Conservation (phyloP, 2,888 invertebrate genomes). For the Hybos culiciformis region DNA sequence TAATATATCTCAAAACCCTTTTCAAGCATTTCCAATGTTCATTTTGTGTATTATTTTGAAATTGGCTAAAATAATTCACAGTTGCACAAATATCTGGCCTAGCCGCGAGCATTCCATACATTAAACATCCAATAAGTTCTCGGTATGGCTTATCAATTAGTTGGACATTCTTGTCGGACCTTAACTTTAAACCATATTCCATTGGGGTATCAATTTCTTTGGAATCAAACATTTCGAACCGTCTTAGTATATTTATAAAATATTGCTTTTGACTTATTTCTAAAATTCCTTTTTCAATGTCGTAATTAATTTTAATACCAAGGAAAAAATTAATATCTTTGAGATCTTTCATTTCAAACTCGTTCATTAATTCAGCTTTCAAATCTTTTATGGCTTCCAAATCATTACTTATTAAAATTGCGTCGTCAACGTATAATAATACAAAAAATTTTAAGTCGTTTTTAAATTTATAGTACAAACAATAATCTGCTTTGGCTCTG, state of each 20-base stretch:
- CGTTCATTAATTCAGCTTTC: neutral
- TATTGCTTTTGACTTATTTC: too few species aligned
- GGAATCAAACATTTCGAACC: too few species aligned
- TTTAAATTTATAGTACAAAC: neutral
- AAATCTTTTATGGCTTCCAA: neutral
- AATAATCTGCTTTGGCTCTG: constrained; percentile 1
- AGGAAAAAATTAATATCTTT: neutral
- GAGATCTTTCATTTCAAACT: constrained; percentile 1
- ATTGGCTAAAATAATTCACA: constrained; percentile 3
- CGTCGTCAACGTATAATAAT: neutral
- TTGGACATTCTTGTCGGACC: neutral
- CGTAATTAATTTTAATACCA: neutral
- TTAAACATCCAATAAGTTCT: constrained; percentile 1
- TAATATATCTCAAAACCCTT: neutral
- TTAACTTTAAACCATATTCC: too few species aligned
- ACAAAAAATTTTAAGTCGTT: neutral
- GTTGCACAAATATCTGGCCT: constrained; percentile 2
- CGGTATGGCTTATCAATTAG: constrained; percentile 1
- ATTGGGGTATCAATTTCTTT: too few species aligned
- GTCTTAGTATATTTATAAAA: too few species aligned
- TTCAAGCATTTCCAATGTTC: constrained; percentile 3
- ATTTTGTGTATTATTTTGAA: neutral
- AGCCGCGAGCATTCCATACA: too few species aligned
- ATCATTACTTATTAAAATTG: neutral
- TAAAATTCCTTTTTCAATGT: too few species aligned